These are phyloP conservation scores for Dermatemys mawii DNA, from an alignment of 2,113 vertebrate genomes.

Conservation along the genomic window DNA sequence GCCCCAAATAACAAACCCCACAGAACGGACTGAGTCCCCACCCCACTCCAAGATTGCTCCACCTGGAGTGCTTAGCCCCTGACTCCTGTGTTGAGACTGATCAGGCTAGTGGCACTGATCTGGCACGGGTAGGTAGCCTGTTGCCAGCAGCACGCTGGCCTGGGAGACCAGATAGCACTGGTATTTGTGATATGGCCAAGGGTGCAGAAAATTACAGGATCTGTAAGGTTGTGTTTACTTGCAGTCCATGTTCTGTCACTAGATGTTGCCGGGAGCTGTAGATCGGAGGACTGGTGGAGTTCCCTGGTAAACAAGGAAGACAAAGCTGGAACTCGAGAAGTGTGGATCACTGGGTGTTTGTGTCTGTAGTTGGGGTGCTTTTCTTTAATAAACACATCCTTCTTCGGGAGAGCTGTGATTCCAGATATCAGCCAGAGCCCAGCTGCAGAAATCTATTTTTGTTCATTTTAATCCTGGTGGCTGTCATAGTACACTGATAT, in stretches of 20 bases:
- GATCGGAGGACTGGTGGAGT: accelerated
- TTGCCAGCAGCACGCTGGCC: too few species aligned
- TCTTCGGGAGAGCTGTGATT: background rate
- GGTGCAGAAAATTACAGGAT: background rate
- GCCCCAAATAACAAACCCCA: accelerated
- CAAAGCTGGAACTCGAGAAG: background rate
- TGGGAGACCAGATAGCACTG: too few species aligned
- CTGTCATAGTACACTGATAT: too few species aligned
- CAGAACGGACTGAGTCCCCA: too few species aligned
- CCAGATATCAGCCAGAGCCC: background rate
- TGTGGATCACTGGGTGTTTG: background rate
- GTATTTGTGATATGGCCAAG: too few species aligned
- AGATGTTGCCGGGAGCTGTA: background rate
- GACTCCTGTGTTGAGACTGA: background rate
- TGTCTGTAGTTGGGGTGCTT: background rate
- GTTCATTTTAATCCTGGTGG: accelerated
- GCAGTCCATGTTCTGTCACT: background rate
- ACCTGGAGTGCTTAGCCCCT: background rate
- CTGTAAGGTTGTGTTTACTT: background rate
- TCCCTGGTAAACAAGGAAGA: background rate
- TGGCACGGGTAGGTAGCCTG: too few species aligned
- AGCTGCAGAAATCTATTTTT: background rate
- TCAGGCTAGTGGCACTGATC: background rate
- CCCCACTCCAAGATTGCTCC: too few species aligned
- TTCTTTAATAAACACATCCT: background rate